Percentiles rank a stretch among this genome's conserved stretches.
Evolutionary conservation across 2,113 vertebrate genomes (phyloP).

Genomic region (Balaeniceps rex): DNA sequence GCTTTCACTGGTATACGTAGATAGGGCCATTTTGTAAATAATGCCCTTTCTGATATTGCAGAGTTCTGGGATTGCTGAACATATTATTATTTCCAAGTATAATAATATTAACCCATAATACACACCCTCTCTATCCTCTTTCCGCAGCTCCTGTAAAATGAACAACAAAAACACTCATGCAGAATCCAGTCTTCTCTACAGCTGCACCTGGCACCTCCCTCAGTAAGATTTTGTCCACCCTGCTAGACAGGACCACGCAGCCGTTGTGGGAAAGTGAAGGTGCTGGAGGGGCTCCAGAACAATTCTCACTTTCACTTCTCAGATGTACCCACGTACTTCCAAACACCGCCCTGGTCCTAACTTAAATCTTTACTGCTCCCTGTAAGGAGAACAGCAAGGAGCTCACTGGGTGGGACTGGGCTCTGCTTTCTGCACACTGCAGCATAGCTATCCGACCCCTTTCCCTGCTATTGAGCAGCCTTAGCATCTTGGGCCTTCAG

Average conservation of each 20-base stretch:
- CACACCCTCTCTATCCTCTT: background rate
- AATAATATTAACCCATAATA: background rate
- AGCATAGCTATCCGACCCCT: background rate
- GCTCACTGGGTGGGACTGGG: background rate
- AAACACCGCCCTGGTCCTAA: background rate
- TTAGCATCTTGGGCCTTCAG: background rate
- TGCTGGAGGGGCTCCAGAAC: background rate
- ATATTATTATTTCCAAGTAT: background rate
- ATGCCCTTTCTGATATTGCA: constrained; percentile 5
- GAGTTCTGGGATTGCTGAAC: background rate
- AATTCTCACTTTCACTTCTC: background rate
- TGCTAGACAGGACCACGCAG: background rate
- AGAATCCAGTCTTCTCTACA: background rate
- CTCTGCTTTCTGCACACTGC: background rate
- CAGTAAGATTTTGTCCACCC: background rate
- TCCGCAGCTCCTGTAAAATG: background rate
- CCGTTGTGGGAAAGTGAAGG: background rate
- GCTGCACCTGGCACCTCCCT: background rate
- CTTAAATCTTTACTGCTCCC: background rate
- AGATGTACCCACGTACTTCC: background rate
- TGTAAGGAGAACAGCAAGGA: background rate
- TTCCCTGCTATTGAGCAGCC: background rate
- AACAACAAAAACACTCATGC: background rate
- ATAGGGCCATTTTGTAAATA: constrained; percentile 37
- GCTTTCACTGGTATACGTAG: background rate